Evolutionary conservation across 2,113 vertebrate species (phyloP), one percentile per base, ranked within the genome.

Genomic region (Puntigrus tetrazona): DNA sequence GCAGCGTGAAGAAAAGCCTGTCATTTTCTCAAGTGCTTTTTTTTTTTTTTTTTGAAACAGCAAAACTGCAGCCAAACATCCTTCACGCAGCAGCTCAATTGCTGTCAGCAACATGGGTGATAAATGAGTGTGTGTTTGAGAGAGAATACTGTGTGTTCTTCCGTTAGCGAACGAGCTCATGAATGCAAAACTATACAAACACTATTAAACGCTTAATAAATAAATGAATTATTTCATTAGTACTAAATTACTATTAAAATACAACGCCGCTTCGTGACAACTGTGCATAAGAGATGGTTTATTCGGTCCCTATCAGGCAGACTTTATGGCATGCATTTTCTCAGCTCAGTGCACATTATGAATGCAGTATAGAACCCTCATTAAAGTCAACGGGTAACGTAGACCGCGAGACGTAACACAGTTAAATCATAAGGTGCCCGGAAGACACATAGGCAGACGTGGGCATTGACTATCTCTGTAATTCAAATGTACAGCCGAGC

Each of bases 341-440:
- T 77, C 57, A 87, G 86, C 76, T 90, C 86, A 84, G 84, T 91
- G 90, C 87, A 90, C 89, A 84, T 91, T 91, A 93, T 79, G 85
- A 87, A 88, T 88, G 74, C 61, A 25, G 25, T 41, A 77, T 76
- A 88, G 63, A 86, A 67, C 61, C 69, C 85, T 89, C 85, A 88
- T 89, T 92, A 89, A 89, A 92, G 82, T 22, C 77, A 36, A 70
- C 9, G 79, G 81, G 85, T 88, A 85, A 87, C 87, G 83, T 72
- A 78, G 45, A 31, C 84, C 83, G 25, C 76, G 72, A 67, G 41
- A 76, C 69, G 22, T 52, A 72, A 36, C 84, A 90, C 67, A 41
- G 81, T 85, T 89, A 61, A 86, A 86, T 88, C 81, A 87, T 74
- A 78, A 43, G 38, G 38, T 52, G 50, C 38, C 31, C 41, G 10